These are phyloP conservation scores for Hyles lineata DNA, from an alignment of 2,888 invertebrate genomes.

Conservation along the genomic window DNA sequence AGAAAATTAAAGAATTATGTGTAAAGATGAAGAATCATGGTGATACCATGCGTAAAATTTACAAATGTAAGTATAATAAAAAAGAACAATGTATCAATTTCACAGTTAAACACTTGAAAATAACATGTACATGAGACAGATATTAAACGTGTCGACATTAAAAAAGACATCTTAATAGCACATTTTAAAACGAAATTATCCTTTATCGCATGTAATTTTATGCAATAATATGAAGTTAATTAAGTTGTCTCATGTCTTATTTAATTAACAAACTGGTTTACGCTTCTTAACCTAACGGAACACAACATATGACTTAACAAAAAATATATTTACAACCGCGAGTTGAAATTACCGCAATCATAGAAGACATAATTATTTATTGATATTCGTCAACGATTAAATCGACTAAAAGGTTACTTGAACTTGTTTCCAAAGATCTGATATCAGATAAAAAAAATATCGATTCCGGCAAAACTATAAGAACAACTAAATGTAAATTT, in stretches of 20 bases:
- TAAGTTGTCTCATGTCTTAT: background rate
- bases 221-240: slow-evolving; percentile 5
- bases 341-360: background rate
- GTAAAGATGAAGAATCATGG: too few relatives aligned
- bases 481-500: background rate
- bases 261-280: background rate
- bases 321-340: background rate
- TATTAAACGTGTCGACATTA: too few relatives aligned
- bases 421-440: background rate
- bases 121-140: background rate
- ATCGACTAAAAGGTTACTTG: slow-evolving; percentile 8
- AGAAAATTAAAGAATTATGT: too few relatives aligned
- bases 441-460: background rate
- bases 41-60: too few relatives aligned
- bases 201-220: slow-evolving; percentile 1
- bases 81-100: too few relatives aligned
- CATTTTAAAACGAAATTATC: background rate
- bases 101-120: too few relatives aligned
- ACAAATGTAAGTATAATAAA: too few relatives aligned
- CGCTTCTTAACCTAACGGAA: background rate
- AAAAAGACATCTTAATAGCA: background rate
- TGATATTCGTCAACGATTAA: slow-evolving; percentile 14
- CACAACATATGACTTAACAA: background rate
- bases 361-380: background rate
- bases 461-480: background rate